Evolutionary conservation across 2,797 vertebrate genomes (phyloP).

Genomic region (Chloroceryle inda): DNA sequence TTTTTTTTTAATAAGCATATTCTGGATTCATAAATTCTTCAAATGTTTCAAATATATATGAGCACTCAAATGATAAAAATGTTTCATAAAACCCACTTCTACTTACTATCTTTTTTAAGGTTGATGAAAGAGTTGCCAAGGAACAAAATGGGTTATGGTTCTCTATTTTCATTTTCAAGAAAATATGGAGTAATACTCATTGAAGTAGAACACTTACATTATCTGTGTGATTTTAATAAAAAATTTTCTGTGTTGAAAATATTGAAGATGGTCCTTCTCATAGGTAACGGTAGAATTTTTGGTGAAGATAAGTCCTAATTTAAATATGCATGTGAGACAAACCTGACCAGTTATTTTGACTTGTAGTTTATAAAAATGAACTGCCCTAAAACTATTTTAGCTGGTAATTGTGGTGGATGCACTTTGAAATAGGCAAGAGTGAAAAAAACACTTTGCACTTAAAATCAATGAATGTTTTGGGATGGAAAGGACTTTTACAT

Average conservation of each 20-base stretch:
- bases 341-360: background rate
- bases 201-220: background rate
- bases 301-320: background rate
- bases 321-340: background rate
- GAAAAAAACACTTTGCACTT: background rate
- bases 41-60: background rate
- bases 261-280: background rate
- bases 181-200: background rate
- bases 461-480: background rate
- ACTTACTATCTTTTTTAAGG: background rate
- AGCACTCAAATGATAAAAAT: background rate
- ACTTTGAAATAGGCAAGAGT: background rate
- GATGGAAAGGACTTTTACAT: background rate
- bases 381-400: background rate
- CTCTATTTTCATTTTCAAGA: background rate
- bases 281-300: background rate
- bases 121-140: background rate
- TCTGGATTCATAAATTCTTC: background rate
- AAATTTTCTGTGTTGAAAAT: background rate
- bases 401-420: background rate
- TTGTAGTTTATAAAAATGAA: background rate
- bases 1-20: background rate
- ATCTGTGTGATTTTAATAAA: background rate
- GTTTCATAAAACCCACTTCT: accelerated
- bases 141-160: background rate